Conservation (phyloP, 2,888 invertebrate genomes). For the Polydrusus pterygomalis region DNA sequence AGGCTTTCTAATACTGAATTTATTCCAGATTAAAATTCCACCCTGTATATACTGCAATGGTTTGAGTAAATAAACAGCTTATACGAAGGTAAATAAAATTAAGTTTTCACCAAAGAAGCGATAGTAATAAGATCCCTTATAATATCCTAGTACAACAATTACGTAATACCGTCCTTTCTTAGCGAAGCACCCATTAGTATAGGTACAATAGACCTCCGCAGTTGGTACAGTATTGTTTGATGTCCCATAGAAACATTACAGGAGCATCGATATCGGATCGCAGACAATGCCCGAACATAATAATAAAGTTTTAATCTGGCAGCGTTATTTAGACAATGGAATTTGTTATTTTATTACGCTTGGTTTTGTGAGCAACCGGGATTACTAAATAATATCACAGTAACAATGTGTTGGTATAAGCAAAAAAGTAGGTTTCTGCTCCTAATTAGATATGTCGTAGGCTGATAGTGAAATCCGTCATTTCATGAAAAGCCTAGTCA, state of each 20-base stretch:
- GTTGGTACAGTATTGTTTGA: slow-evolving; percentile 40
- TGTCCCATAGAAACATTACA: slow-evolving; percentile 41
- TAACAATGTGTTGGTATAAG: slow-evolving; percentile 38
- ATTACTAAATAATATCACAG: slow-evolving; percentile 35
- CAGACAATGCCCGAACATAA: slow-evolving; percentile 50
- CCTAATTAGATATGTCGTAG: too few species aligned
- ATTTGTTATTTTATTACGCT: slow-evolving; percentile 51
- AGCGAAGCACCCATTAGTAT: slow-evolving; percentile 29
- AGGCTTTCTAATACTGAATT: too few species aligned
- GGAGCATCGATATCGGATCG: slow-evolving; percentile 44
- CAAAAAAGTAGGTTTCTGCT: slow-evolving; percentile 23
- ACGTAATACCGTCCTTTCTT: slow-evolving; percentile 25
- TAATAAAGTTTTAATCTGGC: slow-evolving; percentile 51
- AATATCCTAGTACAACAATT: not conserved
- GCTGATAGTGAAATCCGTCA: too few species aligned
- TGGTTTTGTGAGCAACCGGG: slow-evolving; percentile 42
- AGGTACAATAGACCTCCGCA: slow-evolving; percentile 38
- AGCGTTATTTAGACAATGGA: slow-evolving; percentile 48
- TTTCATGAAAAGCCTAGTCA: too few species aligned
- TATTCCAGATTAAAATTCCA: too few species aligned
- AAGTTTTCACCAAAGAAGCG: not conserved
- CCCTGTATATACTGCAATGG: too few species aligned
- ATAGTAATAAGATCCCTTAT: slow-evolving; percentile 1
- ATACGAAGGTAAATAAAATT: not conserved
- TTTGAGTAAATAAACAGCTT: not conserved